Conservation (phyloP, 2,888 invertebrate genomes). For the Sinotaia quadrata region DNA sequence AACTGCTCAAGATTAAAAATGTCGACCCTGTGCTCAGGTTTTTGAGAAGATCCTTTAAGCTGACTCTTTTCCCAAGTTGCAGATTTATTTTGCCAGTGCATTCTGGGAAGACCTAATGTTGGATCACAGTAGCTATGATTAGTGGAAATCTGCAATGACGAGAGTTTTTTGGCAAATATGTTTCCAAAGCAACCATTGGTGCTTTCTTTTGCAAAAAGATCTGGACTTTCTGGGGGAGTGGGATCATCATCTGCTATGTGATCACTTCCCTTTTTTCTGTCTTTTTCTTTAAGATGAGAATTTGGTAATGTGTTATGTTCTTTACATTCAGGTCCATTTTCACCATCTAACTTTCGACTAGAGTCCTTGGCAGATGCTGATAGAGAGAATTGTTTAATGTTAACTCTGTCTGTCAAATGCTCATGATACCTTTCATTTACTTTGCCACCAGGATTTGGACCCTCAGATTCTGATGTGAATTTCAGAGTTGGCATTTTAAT, state of each 20-base stretch:
- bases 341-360: neutral
- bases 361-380: neutral
- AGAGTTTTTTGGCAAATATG: conserved; percentile 50
- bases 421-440: too few species aligned
- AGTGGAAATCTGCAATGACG: conserved; percentile 30
- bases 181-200: conserved; percentile 55
- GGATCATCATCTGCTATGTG: too few species aligned
- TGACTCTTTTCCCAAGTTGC: conserved; percentile 41
- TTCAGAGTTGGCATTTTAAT: neutral
- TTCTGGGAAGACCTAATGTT: conserved; percentile 10
- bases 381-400: neutral
- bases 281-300: conserved; percentile 1
- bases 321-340: neutral
- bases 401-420: neutral
- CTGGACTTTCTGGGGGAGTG: neutral
- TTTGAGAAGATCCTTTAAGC: neutral
- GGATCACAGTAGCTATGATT: neutral
- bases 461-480: neutral
- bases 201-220: conserved; percentile 8
- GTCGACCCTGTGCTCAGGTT: neutral
- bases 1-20: neutral
- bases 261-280: neutral
- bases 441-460: too few species aligned
- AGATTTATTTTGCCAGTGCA: conserved; percentile 28
- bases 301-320: neutral